Evolutionary conservation across 2,113 vertebrate genomes (phyloP).

Genomic region (Nyctibius bracteatus): DNA sequence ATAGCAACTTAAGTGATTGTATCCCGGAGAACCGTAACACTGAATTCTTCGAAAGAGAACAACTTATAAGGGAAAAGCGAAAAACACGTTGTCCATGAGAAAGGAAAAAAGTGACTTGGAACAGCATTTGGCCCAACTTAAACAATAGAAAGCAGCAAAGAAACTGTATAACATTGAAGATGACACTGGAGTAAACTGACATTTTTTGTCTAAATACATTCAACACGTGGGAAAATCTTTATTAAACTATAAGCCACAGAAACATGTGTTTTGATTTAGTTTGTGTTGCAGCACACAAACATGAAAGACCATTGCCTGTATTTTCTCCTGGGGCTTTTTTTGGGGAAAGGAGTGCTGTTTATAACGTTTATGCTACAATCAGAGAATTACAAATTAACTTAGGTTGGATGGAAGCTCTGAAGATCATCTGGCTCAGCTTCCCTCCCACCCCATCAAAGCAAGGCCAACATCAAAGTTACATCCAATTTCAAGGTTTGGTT

Average conservation of each 20-base stretch:
- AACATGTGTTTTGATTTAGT: slow-evolving; percentile 47
- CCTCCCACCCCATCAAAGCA: not conserved
- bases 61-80: not conserved
- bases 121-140: not conserved
- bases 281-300: not conserved
- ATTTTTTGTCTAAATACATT: slow-evolving; percentile 30
- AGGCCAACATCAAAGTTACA: not conserved
- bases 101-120: not conserved
- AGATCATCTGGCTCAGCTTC: not conserved
- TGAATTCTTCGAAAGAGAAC: not conserved
- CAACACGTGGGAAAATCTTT: slow-evolving; percentile 23
- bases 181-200: not conserved
- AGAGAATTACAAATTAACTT: not conserved
- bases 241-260: slow-evolving; percentile 2
- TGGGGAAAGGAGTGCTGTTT: not conserved
- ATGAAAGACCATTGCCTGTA: slow-evolving; percentile 9
- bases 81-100: not conserved
- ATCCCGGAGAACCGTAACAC: not conserved
- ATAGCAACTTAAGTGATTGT: not conserved
- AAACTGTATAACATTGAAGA: not conserved
- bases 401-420: not conserved
- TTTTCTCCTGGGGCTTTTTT: not conserved
- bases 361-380: not conserved
- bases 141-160: not conserved
- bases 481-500: not conserved